Evolutionary conservation across 2,113 vertebrate genomes (phyloP).

Genomic region (Macroglossus sobrinus): DNA sequence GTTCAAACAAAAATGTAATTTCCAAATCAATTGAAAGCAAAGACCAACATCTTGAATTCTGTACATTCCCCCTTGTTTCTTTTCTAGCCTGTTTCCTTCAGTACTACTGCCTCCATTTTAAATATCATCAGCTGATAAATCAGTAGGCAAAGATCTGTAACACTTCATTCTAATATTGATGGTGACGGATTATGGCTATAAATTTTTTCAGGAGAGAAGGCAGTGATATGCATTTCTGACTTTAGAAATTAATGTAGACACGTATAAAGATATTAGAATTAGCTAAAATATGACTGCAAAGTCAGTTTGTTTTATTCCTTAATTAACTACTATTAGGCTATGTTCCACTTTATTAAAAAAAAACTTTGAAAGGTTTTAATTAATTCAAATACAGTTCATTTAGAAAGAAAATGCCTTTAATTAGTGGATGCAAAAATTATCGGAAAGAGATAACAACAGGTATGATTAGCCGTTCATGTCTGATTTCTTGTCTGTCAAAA

Average conservation of each 20-base stretch:
- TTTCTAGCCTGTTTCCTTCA: slow-evolving; percentile 23
- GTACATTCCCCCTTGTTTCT: neutral
- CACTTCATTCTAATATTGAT: slow-evolving; percentile 40
- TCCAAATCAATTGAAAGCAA: slow-evolving; percentile 31
- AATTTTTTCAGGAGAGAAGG: slow-evolving; percentile 31
- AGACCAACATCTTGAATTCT: slow-evolving; percentile 46
- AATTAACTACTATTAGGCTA: neutral
- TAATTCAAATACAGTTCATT: slow-evolving; percentile 30
- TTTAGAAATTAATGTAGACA: neutral
- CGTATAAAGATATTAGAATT: neutral
- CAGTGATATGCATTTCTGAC: neutral
- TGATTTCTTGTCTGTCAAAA: neutral
- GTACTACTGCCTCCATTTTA: slow-evolving; percentile 47
- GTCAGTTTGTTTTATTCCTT: slow-evolving; percentile 17
- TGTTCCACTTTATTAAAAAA: neutral
- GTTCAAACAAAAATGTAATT: slow-evolving; percentile 62
- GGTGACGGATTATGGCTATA: slow-evolving; percentile 44
- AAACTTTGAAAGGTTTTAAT: neutral
- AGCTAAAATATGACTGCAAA: neutral
- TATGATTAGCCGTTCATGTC: neutral
- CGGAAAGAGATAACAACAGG: neutral
- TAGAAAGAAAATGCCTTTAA: neutral
- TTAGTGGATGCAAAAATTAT: neutral
- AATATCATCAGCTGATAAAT: slow-evolving; percentile 71
- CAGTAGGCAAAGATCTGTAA: slow-evolving; percentile 36